These are phyloP conservation scores for Colinus virginianus DNA, from an alignment of 2,113 vertebrate species.

Conservation along the genomic window DNA sequence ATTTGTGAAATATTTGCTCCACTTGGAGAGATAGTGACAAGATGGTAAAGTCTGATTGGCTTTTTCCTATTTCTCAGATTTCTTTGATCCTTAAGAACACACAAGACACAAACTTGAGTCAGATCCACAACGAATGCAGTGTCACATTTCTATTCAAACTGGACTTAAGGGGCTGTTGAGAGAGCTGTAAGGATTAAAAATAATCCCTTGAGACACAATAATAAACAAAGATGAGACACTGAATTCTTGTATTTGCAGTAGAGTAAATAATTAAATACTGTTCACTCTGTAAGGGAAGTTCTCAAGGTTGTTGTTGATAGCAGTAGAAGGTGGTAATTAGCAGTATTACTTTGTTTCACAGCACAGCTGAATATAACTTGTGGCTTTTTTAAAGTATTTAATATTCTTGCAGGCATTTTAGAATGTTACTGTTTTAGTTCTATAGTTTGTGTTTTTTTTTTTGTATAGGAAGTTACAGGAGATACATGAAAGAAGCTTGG, in stretches of 20 bases:
- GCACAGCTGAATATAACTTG: background rate
- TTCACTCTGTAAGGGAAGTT: background rate
- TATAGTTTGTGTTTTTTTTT: background rate
- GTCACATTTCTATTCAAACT: background rate
- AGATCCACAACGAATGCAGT: background rate
- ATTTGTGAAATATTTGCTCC: background rate
- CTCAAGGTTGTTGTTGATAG: background rate
- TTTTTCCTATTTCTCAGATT: background rate
- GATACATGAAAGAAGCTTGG: background rate
- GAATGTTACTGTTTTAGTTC: background rate
- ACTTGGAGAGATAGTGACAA: background rate
- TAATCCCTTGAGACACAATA: background rate
- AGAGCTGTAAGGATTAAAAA: background rate
- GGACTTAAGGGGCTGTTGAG: background rate
- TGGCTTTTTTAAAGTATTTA: background rate
- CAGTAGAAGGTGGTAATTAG: background rate
- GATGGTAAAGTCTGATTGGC: background rate
- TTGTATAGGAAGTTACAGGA: background rate
- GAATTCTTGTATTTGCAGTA: background rate
- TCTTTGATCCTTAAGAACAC: background rate
- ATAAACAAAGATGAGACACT: constrained; percentile 16
- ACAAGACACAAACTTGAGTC: background rate
- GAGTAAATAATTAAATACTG: constrained; percentile 20
- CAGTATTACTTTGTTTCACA: background rate
- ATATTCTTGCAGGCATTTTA: background rate